These are phyloP conservation scores for Procambarus clarkii DNA, from an alignment of 1,140 invertebrate species.

Conservation along the genomic window DNA sequence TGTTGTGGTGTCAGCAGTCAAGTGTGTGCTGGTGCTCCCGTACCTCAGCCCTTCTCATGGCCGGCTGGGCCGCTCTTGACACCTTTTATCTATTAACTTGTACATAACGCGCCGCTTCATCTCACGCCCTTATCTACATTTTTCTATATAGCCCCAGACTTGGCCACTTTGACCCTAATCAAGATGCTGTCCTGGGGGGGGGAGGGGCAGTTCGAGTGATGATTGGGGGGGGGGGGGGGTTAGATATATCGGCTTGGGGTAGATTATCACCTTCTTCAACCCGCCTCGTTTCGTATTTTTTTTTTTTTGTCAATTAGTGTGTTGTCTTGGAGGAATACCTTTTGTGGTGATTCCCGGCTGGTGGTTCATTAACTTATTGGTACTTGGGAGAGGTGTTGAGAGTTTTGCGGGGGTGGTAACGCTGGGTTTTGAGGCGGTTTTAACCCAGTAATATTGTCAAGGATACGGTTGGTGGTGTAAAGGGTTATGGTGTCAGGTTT, in stretches of 20 bases:
- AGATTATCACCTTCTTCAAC: background rate
- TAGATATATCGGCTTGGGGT: background rate
- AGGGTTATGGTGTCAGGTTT: no score
- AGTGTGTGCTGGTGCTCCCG: no score
- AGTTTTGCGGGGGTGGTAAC: background rate
- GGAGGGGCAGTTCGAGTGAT: background rate
- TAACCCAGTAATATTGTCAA: no score
- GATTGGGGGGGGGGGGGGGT: background rate
- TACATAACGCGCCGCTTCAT: background rate
- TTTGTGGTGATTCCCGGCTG: background rate
- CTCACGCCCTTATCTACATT: slow-evolving; percentile 22
- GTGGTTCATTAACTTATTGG: background rate
- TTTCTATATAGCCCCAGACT: slow-evolving; percentile 5
- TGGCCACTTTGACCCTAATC: background rate
- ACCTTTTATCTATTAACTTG: background rate
- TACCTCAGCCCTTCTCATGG: background rate
- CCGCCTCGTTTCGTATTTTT: background rate
- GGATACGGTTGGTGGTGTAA: no score
- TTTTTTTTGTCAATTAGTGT: background rate
- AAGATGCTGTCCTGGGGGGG: background rate
- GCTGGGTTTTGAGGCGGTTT: no score
- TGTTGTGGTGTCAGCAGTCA: no score
- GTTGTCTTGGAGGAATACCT: background rate
- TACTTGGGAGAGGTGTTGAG: background rate
- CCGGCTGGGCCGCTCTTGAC: background rate